A percentile compares a stretch with the other conserved stretches of the same genome.
These are phyloP conservation scores for Matsumurasca onukii DNA, from an alignment of 1,140 invertebrate species.

Conservation along the genomic window DNA sequence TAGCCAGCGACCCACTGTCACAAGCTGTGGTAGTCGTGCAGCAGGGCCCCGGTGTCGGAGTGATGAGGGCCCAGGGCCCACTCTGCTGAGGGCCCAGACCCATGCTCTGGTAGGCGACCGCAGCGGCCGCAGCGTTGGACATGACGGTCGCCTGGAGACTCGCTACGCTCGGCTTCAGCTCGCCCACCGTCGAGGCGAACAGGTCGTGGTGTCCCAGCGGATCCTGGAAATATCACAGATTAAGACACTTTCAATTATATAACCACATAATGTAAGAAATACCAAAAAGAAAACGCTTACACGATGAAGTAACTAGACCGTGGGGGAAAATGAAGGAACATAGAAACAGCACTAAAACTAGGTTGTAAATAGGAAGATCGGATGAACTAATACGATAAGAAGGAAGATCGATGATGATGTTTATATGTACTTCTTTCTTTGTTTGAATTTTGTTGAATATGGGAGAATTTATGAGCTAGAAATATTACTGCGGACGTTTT, in stretches of 20 bases:
- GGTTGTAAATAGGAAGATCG: too few relatives aligned
- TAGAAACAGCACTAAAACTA: too few relatives aligned
- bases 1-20: slow-evolving; percentile 46
- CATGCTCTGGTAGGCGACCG: slow-evolving; percentile 35
- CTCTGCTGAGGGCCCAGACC: slow-evolving; percentile 26
- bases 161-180: slow-evolving; percentile 41
- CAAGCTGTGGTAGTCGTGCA: slow-evolving; percentile 46
- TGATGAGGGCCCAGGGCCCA: slow-evolving; percentile 29
- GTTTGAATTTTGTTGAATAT: too few relatives aligned
- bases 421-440: too few relatives aligned
- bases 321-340: too few relatives aligned
- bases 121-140: slow-evolving; percentile 40
- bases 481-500: too few relatives aligned
- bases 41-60: slow-evolving; percentile 38
- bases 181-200: slow-evolving; percentile 32
- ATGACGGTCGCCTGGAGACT: slow-evolving; percentile 40
- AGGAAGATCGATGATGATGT: too few relatives aligned
- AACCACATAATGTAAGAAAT: not conserved
- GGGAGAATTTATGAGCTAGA: too few relatives aligned
- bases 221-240: slow-evolving; percentile 36
- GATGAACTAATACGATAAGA: too few relatives aligned
- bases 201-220: slow-evolving; percentile 37
- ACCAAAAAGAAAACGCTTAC: too few relatives aligned
- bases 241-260: not conserved
- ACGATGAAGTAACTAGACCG: too few relatives aligned